phyloP scores from a whole-genome alignment of 2,888 invertebrate species.

The Zele albiditarsus region DNA sequence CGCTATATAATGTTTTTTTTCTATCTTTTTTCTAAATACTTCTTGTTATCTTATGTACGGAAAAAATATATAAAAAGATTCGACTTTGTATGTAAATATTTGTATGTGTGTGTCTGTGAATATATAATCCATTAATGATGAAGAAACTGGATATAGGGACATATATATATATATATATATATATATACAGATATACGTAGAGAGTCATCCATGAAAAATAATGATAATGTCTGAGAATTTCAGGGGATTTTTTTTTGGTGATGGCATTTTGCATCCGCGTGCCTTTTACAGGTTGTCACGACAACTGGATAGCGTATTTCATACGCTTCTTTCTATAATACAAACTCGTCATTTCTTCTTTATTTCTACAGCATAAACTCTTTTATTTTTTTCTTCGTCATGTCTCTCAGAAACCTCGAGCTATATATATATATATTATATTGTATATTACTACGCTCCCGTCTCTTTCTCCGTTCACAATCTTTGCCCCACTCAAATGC shows the following conservation, averaged over 20 bases:
- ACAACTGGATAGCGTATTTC: conserved; percentile 6
- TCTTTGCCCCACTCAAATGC: conserved; percentile 43
- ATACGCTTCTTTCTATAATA: background rate
- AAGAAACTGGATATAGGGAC: conserved; percentile 12
- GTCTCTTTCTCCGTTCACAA: conserved; percentile 42
- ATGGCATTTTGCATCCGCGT: conserved; percentile 39
- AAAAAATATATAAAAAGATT: background rate
- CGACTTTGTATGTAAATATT: background rate
- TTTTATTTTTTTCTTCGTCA: background rate
- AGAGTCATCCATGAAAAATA: conserved; percentile 21
- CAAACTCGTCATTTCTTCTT: background rate
- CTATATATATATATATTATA: background rate
- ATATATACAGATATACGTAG: background rate
- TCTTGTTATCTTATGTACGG: background rate
- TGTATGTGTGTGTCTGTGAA: background rate
- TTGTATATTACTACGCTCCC: conserved; percentile 27
- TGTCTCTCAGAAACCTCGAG: conserved; percentile 7
- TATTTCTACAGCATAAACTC: conserved; percentile 11
- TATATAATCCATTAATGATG: conserved; percentile 15
- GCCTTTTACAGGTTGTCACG: conserved; percentile 30
- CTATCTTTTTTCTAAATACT: background rate
- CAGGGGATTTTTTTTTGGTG: conserved; percentile 13
- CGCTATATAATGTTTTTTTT: conserved; percentile 5
- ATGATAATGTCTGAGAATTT: conserved; percentile 13
- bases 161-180: background rate